Base-by-base conservation (phyloP, 1,140 invertebrate genomes). In the Rhyacophila brunnea region DNA sequence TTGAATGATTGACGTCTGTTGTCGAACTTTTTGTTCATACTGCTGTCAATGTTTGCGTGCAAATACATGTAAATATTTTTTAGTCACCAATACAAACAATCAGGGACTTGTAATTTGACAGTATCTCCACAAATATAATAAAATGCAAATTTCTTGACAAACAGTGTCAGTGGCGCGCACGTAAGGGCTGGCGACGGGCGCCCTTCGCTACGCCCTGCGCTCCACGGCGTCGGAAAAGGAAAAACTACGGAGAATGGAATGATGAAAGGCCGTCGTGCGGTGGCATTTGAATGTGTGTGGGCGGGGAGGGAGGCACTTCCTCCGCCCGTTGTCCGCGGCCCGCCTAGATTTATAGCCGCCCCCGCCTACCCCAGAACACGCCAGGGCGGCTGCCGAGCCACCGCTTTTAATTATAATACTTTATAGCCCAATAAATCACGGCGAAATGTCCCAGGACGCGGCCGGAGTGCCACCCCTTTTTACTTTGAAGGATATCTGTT, bases 391-490 rank as follows among this genome's bases (percentile, higher is more conserved):
- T 70, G 66, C 66, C 67, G 65, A 68, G 60, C 45, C 60, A 59
- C 70, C 72, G 74, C 76, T 79, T 77, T 79, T 79, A 79, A 79
- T 79, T 79, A 79, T 79, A 77, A 79, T 79, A 77, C 75, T 79
- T 77, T 79, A 79, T 77, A 75, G 73, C 70, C 75, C 74, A 73
- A 77, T 79, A 77, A 79, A 79, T 79, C 76, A 77, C 72, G 68
- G 54, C 62, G 62, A 65, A 65, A 65, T 65, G 62, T 65, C 62
- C 62, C 62, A 58, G 58, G 62, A 65, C 58, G 53, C 58, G 58
- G 62, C 52, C 62, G 57, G 50, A 55, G 61, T 40, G 61, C 61
- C 61, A 63, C 61, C 62, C 62, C 62, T 64, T 64, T 64, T 64
- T 64, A 64, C 62, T 64, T 64, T 64, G 62, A 64, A 64, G 62